Conservation (phyloP, 2,888 invertebrate species). For the Lepidocyrtoides sp. region DNA sequence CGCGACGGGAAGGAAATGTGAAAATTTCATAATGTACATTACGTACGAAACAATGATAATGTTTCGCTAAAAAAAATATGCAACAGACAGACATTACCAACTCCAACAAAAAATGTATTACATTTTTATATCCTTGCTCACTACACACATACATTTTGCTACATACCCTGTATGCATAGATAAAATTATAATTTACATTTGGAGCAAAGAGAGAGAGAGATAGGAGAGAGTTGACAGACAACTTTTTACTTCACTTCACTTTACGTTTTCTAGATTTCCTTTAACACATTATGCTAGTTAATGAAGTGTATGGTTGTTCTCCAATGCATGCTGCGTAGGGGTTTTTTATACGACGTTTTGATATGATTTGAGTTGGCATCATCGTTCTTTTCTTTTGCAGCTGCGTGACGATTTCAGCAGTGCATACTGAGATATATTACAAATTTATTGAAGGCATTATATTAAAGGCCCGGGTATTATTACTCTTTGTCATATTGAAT, state of each 20-base stretch:
- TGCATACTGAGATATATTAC: too few relatives aligned
- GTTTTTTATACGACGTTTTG: too few relatives aligned
- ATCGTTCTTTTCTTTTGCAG: too few relatives aligned
- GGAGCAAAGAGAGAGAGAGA: neutral
- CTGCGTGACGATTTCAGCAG: too few relatives aligned
- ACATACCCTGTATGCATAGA: neutral
- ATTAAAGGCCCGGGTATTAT: too few relatives aligned
- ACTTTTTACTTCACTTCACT: constrained; percentile 41
- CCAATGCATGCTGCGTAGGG: too few relatives aligned
- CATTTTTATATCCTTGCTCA: neutral
- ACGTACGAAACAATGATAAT: neutral
- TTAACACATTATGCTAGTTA: constrained; percentile 20
- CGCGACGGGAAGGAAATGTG: constrained; percentile 34
- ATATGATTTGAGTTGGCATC: too few relatives aligned
- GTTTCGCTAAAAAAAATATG: neutral
- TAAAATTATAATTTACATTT: neutral
- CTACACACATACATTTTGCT: neutral
- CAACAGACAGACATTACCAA: neutral
- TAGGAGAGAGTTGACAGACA: constrained; percentile 66
- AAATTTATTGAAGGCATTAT: too few relatives aligned
- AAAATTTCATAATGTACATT: neutral
- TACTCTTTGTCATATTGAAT: too few relatives aligned
- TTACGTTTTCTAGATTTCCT: constrained; percentile 33
- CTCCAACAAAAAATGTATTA: neutral
- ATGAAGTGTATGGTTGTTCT: too few relatives aligned